A percentile compares a stretch with the other conserved stretches of the same genome.
Conservation (phyloP, 2,888 invertebrate species). For the Pharmacophagus antenor region DNA sequence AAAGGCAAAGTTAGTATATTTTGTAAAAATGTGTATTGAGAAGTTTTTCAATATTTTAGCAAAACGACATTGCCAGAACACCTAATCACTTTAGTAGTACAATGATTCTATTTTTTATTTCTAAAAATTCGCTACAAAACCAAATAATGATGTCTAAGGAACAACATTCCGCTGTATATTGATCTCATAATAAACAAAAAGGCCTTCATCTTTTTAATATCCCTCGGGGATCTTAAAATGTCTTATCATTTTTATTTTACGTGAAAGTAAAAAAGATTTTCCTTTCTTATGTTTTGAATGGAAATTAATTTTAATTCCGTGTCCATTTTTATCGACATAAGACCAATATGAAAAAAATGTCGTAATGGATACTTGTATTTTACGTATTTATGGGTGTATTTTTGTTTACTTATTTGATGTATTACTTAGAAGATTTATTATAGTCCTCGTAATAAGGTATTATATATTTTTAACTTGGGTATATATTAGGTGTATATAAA, state of each 20-base stretch:
- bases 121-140: background rate
- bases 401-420: no score
- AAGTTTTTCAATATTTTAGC: no score
- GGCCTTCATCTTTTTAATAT: conserved; percentile 9
- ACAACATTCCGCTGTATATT: conserved; percentile 6
- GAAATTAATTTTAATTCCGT: background rate
- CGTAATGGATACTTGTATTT: background rate
- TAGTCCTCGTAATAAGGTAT: no score
- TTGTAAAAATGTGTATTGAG: no score
- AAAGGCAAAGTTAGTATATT: no score
- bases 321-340: background rate
- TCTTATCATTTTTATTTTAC: conserved; percentile 22
- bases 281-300: conserved; percentile 9
- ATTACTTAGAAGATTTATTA: no score
- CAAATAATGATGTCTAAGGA: background rate
- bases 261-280: conserved; percentile 15
- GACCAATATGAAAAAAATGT: background rate
- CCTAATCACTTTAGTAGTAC: no score
- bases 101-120: no score
- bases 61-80: no score
- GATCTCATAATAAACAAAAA: conserved; percentile 15
- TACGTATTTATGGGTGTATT: no score
- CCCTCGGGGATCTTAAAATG: conserved; percentile 10
- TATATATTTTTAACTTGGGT: no score
- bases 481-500: no score